Evolutionary conservation across 92 coral and sea anemone species (phyloP), one percentile per base, ranked within the genome.

Genomic region (Siderastrea siderea): DNA sequence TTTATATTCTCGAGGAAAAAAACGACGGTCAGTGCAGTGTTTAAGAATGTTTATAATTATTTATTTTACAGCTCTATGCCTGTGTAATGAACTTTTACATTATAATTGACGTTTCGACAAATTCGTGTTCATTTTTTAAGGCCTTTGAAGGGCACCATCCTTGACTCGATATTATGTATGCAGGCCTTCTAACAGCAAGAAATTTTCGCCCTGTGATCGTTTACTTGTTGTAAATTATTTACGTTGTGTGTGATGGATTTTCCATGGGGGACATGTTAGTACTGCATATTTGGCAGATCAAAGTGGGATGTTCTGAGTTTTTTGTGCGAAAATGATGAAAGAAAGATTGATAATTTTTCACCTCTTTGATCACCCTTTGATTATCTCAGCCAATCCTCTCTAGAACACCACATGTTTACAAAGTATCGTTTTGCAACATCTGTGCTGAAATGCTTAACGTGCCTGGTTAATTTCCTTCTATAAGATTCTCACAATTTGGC

Each of bases 171-270:
- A 26, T 26, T 26, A 26, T 26, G 38, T 43, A 53, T 38, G 17
- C 43, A 15, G 15, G 49, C 12, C 4, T 43, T 38, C 54, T 74
- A 17, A 19, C 47, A 75, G 66, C n/a, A 43, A 13, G 1, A 54
- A 2, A 0, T 45, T 48, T 63, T 78, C 10, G 71, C 71, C 17
- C 71, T 78, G 47, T 78, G 83, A 60, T 62, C 82, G 12, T 62
- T 15, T 64, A 63, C 12, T n/a, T 4, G 72, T 14, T 26, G 47
- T 76, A 9, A 78, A 17, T 78, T 46, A 78, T 78, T 62, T 68
- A 78, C 3, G n/a, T 17, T 19, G 47, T 47, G 47, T 14, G 38
- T 15, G 3, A 63, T 47, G 12, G 71, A 47, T 9, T 17, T 26
- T 47, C 59, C 47, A 48, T 76, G 43, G 44, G 80, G 17, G 7